These are phyloP conservation scores for Pluvianellus socialis DNA, from an alignment of 2,113 vertebrate genomes.

Conservation along the genomic window DNA sequence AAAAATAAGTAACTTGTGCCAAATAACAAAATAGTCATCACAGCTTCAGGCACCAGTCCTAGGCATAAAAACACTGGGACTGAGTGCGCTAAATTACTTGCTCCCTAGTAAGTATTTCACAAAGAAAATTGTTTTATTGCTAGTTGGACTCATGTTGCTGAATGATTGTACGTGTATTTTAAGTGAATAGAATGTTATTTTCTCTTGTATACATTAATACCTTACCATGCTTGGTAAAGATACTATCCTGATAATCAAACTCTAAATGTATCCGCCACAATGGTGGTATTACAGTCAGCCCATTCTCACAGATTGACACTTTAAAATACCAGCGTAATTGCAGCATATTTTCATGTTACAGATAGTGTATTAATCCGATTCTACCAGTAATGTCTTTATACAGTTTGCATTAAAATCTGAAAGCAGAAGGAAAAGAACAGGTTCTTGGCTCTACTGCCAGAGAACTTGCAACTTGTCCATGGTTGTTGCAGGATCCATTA, in stretches of 20 bases:
- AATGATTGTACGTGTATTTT: accelerated
- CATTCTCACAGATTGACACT: not conserved
- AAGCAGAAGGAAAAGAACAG: not conserved
- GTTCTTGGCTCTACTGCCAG: not conserved
- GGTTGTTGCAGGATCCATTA: not conserved
- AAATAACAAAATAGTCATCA: not conserved
- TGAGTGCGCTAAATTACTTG: not conserved
- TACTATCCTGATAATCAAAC: not conserved
- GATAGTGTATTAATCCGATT: accelerated
- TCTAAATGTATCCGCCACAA: not conserved
- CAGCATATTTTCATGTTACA: not conserved
- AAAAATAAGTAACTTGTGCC: not conserved
- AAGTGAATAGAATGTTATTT: not conserved
- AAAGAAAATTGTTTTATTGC: not conserved
- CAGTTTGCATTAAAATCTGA: not conserved
- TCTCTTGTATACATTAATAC: not conserved
- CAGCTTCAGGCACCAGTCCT: not conserved
- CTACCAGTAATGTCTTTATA: not conserved
- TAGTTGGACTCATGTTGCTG: not conserved
- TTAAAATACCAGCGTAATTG: not conserved
- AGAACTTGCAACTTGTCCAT: not conserved
- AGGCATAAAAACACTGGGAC: not conserved
- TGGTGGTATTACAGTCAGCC: not conserved
- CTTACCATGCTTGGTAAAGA: not conserved
- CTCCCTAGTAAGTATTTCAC: not conserved